A percentile compares a stretch with the other conserved stretches of the same genome.
These are phyloP conservation scores for Eptatretus atami DNA, from an alignment of 2,797 vertebrate species.

Conservation along the genomic window DNA sequence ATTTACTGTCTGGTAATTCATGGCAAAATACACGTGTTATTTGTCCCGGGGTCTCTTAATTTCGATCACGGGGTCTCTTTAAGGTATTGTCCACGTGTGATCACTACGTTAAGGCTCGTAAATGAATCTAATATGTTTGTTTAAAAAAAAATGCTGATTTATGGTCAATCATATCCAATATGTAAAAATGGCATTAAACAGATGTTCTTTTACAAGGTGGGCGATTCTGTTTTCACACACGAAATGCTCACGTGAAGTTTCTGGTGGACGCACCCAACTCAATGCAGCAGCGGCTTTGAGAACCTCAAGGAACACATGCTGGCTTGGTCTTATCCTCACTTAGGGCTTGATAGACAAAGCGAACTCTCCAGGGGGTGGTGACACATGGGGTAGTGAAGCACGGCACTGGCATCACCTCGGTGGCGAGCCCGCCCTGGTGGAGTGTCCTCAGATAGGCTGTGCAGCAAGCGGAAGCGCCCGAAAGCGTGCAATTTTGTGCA, in stretches of 20 bases:
- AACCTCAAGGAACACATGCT: slow-evolving; percentile 92
- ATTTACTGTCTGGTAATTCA: too few species aligned
- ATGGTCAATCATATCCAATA: too few species aligned
- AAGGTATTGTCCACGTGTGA: too few species aligned
- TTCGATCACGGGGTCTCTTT: too few species aligned
- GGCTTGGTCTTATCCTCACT: slow-evolving; percentile 98
- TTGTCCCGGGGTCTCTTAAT: too few species aligned
- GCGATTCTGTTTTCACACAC: too few species aligned
- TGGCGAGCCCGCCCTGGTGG: slow-evolving; percentile 86
- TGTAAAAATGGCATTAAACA: too few species aligned
- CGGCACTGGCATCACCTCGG: slow-evolving; percentile 77
- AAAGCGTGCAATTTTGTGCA: slow-evolving; percentile 81
- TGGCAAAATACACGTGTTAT: too few species aligned
- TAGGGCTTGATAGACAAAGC: slow-evolving; percentile 48
- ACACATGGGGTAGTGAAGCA: slow-evolving; percentile 64
- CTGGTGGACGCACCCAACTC: slow-evolving; percentile 56
- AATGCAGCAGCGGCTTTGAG: slow-evolving; percentile 71
- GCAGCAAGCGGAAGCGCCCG: slow-evolving; percentile 82
- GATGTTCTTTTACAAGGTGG: too few species aligned
- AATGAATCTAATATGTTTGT: too few species aligned
- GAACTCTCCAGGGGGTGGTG: slow-evolving; percentile 14
- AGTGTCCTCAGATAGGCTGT: slow-evolving; percentile 93
- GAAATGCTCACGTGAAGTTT: slow-evolving; percentile 41
- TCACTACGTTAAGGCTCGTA: too few species aligned
- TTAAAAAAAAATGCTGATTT: too few species aligned